Base-by-base conservation (phyloP, 1,140 invertebrate genomes). In the Aculops lycopersici region DNA sequence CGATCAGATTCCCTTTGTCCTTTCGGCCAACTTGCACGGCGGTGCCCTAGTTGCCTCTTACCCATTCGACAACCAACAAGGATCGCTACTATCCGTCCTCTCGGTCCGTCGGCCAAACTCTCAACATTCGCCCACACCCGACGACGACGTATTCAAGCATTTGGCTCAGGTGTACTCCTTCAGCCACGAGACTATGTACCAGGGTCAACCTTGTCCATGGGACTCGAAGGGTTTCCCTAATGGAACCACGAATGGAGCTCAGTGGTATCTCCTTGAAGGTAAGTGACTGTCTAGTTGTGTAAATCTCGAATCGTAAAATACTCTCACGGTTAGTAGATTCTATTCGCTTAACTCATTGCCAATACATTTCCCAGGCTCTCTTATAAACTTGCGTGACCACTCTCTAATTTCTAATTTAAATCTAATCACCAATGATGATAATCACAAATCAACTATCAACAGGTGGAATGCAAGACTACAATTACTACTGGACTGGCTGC, bases 401-500 rank as follows among this genome's bases (percentile, higher is more conserved):
- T 35, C 13, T n/a, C n/a, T n/a, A n/a, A n/a, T n/a, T n/a, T n/a
- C n/a, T 8, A 41, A 20, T n/a, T 8, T 43, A 35, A 35, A 1
- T 20, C 3, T 35, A 39, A 18, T 39, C 20, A 5, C 21, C 13
- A 13, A 15, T 5, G 20, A 45, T 51, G 13, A 45, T 31, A n/a
- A n/a, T n/a, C n/a, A n/a, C n/a, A n/a, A n/a, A n/a, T n/a, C n/a
- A n/a, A n/a, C n/a, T n/a, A n/a, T n/a, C 43, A 39, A 17, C 44
- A 63, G 59, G 58, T 17, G 66, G 66, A 47, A 81, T 83, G 76
- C 86, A 95, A 62, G 90, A 97, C 55, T 97, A 79, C 59, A 95
- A 95, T 57, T 97, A 97, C 54, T 66, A 94, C 13, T 79, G 78
- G 70, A 83, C 81, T 51, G 88, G 86, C 37, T 90, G 83, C 54